Base-by-base conservation (phyloP, 2,888 invertebrate genomes). In the Euplagia quadripunctaria region DNA sequence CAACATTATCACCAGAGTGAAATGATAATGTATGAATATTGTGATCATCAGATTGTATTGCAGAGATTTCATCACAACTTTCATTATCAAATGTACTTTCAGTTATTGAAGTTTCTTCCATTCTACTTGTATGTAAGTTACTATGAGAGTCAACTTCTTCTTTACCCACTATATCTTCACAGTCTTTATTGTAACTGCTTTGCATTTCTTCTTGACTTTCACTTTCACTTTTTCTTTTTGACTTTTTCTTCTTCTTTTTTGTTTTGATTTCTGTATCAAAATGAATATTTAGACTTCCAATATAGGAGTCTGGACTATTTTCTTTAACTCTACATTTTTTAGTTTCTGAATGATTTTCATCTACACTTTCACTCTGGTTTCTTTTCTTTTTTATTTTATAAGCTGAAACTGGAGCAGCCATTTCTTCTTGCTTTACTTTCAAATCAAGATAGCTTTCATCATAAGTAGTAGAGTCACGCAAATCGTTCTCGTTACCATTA, bases 401-500 rank as follows among this genome's bases (percentile, higher is more conserved):
- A 42, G 17, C 64, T 51, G 49, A 42, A 2, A 17, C 51, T 58
- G 76, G 63, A 55, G 71, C 67, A 63, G 75, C 74, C 9, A 73
- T 72, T 70, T 87, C 75, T 81, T 90, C 90, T 76, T 89, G 83
- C 72, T 93, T 92, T 1, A 93, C 91, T 80, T 84, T 85, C 46
- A 87, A 75, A 72, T 91, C 82, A 17, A 92, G 80, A 78, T 85
- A 90, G 58, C 84, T 84, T 72, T 91, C 88, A 86, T 88, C 85
- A 74, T 86, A 75, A 31, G 75, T 73, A 16, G 77, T 63, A 52
- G 72, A 71, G 43, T 79, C 74, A 42, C 76, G 72, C 55, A 58
- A 74, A 31, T 74, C 73, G 55, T 74, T 69, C 16, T 77, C 58
- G 17, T 77, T 70, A 46, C 79, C 79, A 76, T 83, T 87, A 4